Percentiles rank a stretch among this genome's conserved stretches.
These are phyloP conservation scores for Paedocypris micromegethes DNA, from an alignment of 2,797 vertebrate species.

Conservation along the genomic window DNA sequence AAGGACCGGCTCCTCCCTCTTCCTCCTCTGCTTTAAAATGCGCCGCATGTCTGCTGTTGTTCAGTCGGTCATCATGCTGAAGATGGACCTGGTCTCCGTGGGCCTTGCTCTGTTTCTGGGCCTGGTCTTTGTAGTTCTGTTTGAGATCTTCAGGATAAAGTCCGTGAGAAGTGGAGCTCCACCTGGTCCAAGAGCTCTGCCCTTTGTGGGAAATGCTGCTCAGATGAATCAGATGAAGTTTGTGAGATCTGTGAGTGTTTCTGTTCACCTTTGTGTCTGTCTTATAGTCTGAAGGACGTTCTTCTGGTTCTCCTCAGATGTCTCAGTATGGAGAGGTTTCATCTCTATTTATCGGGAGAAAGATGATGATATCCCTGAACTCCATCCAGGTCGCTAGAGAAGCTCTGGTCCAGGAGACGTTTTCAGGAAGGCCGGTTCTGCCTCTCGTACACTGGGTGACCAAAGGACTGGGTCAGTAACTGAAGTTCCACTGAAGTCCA, in stretches of 20 bases:
- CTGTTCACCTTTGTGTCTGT: not conserved
- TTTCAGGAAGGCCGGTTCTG: slow-evolving; percentile 24
- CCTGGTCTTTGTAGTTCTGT: slow-evolving; percentile 30
- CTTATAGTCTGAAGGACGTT: not conserved
- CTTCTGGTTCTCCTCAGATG: slow-evolving; percentile 4
- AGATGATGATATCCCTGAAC: slow-evolving; percentile 23
- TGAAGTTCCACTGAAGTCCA: not conserved
- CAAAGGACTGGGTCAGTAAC: slow-evolving; percentile 30
- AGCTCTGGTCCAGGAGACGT: slow-evolving; percentile 27
- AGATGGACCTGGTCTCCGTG: slow-evolving; percentile 12
- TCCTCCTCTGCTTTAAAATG: not conserved
- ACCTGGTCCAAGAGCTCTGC: slow-evolving; percentile 37
- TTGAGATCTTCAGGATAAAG: slow-evolving; percentile 28
- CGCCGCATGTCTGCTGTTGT: not conserved
- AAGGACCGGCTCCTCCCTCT: not conserved
- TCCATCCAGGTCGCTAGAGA: slow-evolving; percentile 30
- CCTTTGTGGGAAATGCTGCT: slow-evolving; percentile 33
- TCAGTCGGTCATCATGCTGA: slow-evolving; percentile 29
- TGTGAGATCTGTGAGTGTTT: slow-evolving; percentile 21
- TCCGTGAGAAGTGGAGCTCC: slow-evolving; percentile 12
- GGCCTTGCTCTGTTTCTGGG: slow-evolving; percentile 23
- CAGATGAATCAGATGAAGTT: slow-evolving; percentile 19
- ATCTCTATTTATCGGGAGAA: slow-evolving; percentile 6
- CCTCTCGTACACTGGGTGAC: slow-evolving; percentile 29
- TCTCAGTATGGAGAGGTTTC: slow-evolving; percentile 33